Percentiles rank a stretch among this genome's conserved stretches.
phyloP scores from a whole-genome alignment of 2,113 vertebrate species.

The Hypomesus transpacificus region DNA sequence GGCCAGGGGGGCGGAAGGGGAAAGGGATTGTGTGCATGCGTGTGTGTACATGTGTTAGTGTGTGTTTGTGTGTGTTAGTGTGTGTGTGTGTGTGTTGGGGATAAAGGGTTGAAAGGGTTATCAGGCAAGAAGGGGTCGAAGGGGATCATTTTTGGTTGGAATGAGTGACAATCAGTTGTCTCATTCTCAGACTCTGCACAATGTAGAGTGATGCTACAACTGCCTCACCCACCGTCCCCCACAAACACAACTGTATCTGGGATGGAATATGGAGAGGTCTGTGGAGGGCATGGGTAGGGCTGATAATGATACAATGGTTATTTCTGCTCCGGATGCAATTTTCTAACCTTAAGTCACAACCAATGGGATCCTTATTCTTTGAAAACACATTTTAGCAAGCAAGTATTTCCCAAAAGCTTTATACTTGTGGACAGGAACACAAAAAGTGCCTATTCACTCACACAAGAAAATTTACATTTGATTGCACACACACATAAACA shows the following conservation, averaged over 20 bases:
- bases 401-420: not conserved
- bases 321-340: not conserved
- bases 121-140: constrained; percentile 5
- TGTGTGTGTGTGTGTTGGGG: not conserved
- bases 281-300: too few species aligned
- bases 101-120: constrained; percentile 12
- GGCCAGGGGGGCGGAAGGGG: constrained; percentile 6
- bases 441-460: not conserved
- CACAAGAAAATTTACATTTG: not conserved
- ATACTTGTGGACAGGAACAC: not conserved
- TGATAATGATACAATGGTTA: too few species aligned
- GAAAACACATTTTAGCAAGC: not conserved
- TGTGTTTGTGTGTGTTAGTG: not conserved
- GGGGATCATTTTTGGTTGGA: too few species aligned
- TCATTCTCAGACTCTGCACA: constrained; percentile 1
- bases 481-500: too few species aligned
- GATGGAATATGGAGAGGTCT: too few species aligned
- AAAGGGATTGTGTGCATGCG: constrained; percentile 21
- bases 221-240: too few species aligned
- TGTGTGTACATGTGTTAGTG: not conserved
- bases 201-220: constrained; percentile 8
- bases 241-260: too few species aligned
- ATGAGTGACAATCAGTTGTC: not conserved
- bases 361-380: not conserved
- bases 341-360: not conserved